These are phyloP conservation scores for Tachuris rubrigastra DNA, from an alignment of 2,113 vertebrate genomes.

Conservation along the genomic window DNA sequence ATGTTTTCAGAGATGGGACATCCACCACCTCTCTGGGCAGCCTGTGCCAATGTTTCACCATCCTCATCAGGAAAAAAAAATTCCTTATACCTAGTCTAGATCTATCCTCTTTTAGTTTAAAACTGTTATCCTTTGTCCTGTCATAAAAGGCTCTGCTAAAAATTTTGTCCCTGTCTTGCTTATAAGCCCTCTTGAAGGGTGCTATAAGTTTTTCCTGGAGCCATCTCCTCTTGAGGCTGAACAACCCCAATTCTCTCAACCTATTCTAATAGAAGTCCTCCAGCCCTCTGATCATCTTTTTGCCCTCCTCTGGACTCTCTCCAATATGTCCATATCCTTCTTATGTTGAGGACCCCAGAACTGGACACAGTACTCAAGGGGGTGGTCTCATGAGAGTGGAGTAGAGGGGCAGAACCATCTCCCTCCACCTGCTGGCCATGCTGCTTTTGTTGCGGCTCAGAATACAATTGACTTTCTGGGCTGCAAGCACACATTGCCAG, in stretches of 20 bases:
- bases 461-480: accelerated
- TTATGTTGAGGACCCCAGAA: neutral
- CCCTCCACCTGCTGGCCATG: neutral
- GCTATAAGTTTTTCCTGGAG: too few species aligned
- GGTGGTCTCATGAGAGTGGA: neutral
- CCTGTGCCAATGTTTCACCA: neutral
- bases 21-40: neutral
- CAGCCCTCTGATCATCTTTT: neutral
- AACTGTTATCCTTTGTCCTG: neutral
- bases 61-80: neutral
- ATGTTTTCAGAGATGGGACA: neutral
- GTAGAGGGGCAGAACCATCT: neutral
- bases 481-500: neutral
- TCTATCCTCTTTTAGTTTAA: neutral
- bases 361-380: neutral
- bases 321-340: neutral
- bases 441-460: neutral
- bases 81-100: neutral
- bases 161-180: neutral
- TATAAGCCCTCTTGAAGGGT: neutral
- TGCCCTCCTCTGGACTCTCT: neutral
- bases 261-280: neutral
- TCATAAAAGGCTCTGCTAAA: neutral
- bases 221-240: neutral
- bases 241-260: neutral